Conservation (phyloP, 2,113 vertebrate genomes). For the Phaethon lepturus region DNA sequence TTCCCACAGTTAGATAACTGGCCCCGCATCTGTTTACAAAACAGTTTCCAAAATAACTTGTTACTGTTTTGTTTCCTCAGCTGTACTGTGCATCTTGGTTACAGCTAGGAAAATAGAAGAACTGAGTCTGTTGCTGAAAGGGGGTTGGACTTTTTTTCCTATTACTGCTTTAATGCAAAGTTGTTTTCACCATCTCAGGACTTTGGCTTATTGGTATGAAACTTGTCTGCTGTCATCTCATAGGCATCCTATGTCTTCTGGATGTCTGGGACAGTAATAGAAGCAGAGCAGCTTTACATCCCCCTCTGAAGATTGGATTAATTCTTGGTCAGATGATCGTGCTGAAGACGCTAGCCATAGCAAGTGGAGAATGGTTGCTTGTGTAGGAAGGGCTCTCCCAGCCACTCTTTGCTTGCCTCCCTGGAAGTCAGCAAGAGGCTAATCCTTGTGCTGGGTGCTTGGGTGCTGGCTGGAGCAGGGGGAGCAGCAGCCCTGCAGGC, state of each 20-base stretch:
- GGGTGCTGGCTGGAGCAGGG: background rate
- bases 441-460: background rate
- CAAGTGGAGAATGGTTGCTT: background rate
- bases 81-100: background rate
- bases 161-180: background rate
- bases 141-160: background rate
- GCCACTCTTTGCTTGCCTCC: background rate
- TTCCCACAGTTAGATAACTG: background rate
- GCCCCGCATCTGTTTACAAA: background rate
- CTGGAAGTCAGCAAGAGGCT: background rate
- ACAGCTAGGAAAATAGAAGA: background rate
- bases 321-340: fast-evolving
- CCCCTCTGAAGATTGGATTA: background rate
- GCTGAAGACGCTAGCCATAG: background rate
- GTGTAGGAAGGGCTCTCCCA: background rate
- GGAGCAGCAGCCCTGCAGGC: background rate
- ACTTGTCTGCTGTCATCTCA: background rate
- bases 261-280: background rate
- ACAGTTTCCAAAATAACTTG: conserved; percentile 8
- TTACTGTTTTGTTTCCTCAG: background rate
- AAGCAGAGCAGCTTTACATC: background rate
- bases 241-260: background rate
- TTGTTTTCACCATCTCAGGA: background rate
- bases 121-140: background rate
- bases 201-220: background rate